Evolutionary conservation across 2,888 invertebrate species (phyloP).

Genomic region (Diaprepes abbreviatus): DNA sequence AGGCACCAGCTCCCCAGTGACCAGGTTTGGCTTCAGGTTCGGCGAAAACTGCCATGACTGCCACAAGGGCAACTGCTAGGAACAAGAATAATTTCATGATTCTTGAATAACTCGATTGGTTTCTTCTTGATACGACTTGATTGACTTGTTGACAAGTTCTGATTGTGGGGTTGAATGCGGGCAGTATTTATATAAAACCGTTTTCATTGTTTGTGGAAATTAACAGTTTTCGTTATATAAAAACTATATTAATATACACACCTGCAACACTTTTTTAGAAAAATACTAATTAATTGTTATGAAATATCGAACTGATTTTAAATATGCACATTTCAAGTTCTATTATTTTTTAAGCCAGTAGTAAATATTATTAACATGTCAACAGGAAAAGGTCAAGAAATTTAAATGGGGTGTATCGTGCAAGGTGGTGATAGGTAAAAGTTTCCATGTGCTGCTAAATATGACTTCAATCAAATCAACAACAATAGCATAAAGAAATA

Average conservation of each 20-base stretch:
- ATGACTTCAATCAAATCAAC: no score
- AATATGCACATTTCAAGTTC: constrained; percentile 4
- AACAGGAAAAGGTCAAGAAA: not conserved
- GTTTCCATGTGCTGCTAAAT: no score
- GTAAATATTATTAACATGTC: not conserved
- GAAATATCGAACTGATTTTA: not conserved
- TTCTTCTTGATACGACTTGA: not conserved
- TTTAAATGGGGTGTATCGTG: not conserved
- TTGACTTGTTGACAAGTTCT: constrained; percentile 16
- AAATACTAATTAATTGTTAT: not conserved
- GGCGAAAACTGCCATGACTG: constrained; percentile 43
- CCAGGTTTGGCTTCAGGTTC: constrained; percentile 31
- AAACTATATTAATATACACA: not conserved
- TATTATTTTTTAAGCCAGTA: not conserved
- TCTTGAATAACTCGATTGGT: not conserved
- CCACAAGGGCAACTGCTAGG: constrained; percentile 50
- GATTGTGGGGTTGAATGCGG: not conserved
- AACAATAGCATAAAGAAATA: no score
- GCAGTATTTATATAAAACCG: not conserved
- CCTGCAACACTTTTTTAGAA: not conserved
- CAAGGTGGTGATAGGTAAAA: no score
- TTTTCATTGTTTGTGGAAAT: not conserved
- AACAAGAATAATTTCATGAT: constrained; percentile 52
- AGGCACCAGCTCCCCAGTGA: constrained; percentile 22
- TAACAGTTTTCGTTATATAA: not conserved